Percentiles rank a stretch among this genome's conserved stretches.
phyloP scores from a whole-genome alignment of 2,888 invertebrate genomes.

The Synergus laeviventris region DNA sequence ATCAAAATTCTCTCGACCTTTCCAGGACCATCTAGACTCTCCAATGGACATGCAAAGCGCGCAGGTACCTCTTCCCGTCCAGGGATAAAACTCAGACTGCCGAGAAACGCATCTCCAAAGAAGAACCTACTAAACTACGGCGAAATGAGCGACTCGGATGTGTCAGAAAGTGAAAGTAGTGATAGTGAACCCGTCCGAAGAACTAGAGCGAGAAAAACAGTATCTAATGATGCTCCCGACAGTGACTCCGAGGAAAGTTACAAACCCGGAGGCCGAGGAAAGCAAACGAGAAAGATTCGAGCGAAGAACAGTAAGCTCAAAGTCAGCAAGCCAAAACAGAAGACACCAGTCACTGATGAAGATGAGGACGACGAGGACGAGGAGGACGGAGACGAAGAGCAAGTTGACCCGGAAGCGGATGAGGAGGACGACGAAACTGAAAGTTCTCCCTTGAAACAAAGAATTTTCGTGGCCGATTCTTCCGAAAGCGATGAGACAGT shows the following conservation, averaged over 20 bases:
- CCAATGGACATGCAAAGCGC: conserved; percentile 68
- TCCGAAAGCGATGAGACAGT: conserved; percentile 56
- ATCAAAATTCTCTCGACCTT: background rate
- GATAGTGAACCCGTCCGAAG: conserved; percentile 64
- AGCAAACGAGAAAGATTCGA: conserved; percentile 67
- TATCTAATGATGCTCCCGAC: conserved; percentile 66
- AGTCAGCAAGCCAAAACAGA: conserved; percentile 52
- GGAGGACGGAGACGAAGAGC: conserved; percentile 52
- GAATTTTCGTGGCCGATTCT: conserved; percentile 1
- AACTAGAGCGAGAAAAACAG: conserved; percentile 64
- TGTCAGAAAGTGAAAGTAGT: conserved; percentile 67
- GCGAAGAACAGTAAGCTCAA: conserved; percentile 64
- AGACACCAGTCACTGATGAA: conserved; percentile 59
- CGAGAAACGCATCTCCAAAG: conserved; percentile 43
- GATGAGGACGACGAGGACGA: conserved; percentile 53
- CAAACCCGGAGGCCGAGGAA: conserved; percentile 75
- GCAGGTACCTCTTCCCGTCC: conserved; percentile 59
- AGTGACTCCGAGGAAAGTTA: conserved; percentile 79
- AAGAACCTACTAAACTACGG: conserved; percentile 62
- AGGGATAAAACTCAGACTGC: conserved; percentile 59
- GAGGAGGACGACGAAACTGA: conserved; percentile 21
- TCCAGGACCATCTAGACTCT: conserved; percentile 70
- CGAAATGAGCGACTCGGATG: conserved; percentile 67
- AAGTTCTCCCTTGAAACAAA: background rate
- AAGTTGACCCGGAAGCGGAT: conserved; percentile 48